A percentile compares a stretch with the other conserved stretches of the same genome.
phyloP scores from a whole-genome alignment of 2,113 vertebrate species.

The Lanius collurio region DNA sequence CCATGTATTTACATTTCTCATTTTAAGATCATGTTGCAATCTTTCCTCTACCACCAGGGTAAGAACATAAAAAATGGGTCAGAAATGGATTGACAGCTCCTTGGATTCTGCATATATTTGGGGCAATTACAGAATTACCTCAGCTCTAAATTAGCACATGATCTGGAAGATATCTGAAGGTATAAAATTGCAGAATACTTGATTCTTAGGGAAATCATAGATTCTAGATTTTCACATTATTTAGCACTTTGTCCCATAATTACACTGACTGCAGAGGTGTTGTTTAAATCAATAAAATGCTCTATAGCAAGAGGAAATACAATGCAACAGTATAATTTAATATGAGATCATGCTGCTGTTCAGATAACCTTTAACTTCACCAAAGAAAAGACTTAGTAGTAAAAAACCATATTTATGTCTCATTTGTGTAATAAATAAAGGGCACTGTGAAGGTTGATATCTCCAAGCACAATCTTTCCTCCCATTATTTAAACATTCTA shows the following conservation, averaged over 20 bases:
- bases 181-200: neutral
- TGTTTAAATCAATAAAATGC: neutral
- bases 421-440: neutral
- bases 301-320: neutral
- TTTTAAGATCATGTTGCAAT: neutral
- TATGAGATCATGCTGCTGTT: accelerated
- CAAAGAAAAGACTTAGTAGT: neutral
- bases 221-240: neutral
- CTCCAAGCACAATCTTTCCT: neutral
- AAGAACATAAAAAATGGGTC: neutral
- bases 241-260: neutral
- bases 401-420: neutral
- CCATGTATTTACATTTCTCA: neutral
- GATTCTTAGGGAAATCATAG: neutral
- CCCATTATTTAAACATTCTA: neutral
- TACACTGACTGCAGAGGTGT: neutral
- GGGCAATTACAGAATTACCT: neutral
- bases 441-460: neutral
- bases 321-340: accelerated
- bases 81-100: neutral
- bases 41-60: neutral
- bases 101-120: neutral
- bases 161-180: neutral
- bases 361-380: neutral
- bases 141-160: neutral